These are phyloP conservation scores for Penaeus monodon DNA, from an alignment of 2,888 invertebrate genomes.

Conservation along the genomic window DNA sequence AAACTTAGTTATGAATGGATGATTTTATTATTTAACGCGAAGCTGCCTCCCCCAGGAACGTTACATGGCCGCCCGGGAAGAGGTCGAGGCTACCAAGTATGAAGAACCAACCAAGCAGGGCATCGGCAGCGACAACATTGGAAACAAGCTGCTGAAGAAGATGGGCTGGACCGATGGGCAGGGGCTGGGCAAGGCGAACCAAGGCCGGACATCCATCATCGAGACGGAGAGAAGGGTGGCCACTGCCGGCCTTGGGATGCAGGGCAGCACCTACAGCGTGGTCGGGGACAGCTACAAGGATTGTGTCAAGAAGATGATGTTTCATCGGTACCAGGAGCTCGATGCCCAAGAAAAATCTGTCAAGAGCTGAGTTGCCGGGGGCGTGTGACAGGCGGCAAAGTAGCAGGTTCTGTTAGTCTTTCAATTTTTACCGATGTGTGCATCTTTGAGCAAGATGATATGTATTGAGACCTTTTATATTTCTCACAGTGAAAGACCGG, in stretches of 20 bases:
- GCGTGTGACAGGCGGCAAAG: not conserved
- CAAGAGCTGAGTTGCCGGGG: conserved; percentile 14
- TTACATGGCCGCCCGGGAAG: conserved; percentile 67
- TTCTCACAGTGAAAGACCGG: not conserved
- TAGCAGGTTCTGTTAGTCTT: not conserved
- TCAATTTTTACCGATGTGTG: not conserved
- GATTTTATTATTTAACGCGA: conserved; percentile 8
- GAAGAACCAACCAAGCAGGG: conserved; percentile 76
- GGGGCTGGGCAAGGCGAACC: conserved; percentile 92
- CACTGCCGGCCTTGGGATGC: conserved; percentile 89
- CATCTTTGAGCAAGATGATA: not conserved
- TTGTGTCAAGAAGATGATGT: conserved; percentile 90
- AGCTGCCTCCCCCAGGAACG: conserved; percentile 52
- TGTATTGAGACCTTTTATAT: not conserved
- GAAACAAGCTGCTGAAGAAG: conserved; percentile 93
- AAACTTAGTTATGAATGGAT: too few relatives aligned
- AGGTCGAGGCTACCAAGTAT: conserved; percentile 69
- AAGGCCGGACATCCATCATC: conserved; percentile 92
- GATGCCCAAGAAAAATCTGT: conserved; percentile 62
- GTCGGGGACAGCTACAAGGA: conserved; percentile 90
- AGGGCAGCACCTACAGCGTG: conserved; percentile 81
- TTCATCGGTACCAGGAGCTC: conserved; percentile 76
- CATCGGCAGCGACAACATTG: conserved; percentile 90
- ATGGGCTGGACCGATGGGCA: conserved; percentile 99
- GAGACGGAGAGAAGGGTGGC: conserved; percentile 80